phyloP scores from a whole-genome alignment of 2,113 vertebrate species.

The Scomber japonicus region DNA sequence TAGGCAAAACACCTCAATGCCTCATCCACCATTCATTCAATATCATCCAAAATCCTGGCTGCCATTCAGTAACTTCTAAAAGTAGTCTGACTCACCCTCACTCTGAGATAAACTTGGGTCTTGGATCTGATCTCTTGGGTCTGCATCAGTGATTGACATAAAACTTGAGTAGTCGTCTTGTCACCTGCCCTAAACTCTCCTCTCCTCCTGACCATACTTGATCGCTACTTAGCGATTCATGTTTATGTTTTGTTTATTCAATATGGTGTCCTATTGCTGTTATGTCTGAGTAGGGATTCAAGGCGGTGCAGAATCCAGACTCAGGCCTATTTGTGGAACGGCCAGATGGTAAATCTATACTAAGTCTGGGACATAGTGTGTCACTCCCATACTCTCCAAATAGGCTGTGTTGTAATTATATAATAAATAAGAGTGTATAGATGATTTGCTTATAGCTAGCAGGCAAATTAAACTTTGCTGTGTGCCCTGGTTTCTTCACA shows the following conservation, averaged over 20 bases:
- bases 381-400: slow-evolving; percentile 43
- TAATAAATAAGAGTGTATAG: slow-evolving; percentile 30
- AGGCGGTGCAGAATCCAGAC: slow-evolving; percentile 26
- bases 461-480: neutral
- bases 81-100: slow-evolving; percentile 7
- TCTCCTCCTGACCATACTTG: neutral
- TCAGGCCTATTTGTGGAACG: slow-evolving; percentile 72
- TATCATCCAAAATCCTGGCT: no score
- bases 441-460: neutral
- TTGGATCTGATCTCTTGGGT: neutral
- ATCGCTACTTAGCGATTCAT: slow-evolving; percentile 3
- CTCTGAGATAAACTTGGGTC: slow-evolving; percentile 1
- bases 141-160: neutral
- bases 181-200: neutral
- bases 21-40: no score
- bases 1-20: no score
- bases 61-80: slow-evolving; percentile 8
- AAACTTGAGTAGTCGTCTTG: neutral
- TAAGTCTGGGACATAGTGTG: slow-evolving; percentile 47
- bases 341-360: slow-evolving; percentile 74
- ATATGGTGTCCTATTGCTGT: slow-evolving; percentile 35
- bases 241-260: slow-evolving; percentile 57
- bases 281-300: slow-evolving; percentile 32
- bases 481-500: slow-evolving; percentile 15
- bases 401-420: slow-evolving; percentile 55